Conservation (phyloP, 2,797 vertebrate species). For the Rallus crepitans region DNA sequence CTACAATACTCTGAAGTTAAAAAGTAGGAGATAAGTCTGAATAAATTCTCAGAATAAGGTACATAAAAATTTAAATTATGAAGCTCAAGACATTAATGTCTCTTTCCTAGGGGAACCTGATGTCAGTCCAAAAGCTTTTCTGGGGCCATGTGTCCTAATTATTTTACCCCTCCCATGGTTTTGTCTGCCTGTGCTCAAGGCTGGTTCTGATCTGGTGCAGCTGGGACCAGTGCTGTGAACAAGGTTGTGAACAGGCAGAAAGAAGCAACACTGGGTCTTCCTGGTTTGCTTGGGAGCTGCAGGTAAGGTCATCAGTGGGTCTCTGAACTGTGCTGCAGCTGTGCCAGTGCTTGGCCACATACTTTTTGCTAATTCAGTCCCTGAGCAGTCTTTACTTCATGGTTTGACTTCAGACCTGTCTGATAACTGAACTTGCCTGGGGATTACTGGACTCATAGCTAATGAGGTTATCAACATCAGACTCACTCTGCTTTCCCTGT, state of each 20-base stretch:
- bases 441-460: not conserved
- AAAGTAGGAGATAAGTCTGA: not conserved
- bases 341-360: not conserved
- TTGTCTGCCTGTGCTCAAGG: not conserved
- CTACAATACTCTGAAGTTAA: not conserved
- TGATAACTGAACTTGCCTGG: not conserved
- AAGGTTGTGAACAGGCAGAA: not conserved
- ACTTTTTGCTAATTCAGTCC: not conserved
- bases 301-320: not conserved
- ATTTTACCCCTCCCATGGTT: not conserved
- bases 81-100: not conserved
- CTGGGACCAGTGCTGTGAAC: not conserved
- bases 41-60: not conserved
- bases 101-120: not conserved
- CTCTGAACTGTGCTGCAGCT: not conserved
- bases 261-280: not conserved
- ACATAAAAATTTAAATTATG: not conserved
- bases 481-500: not conserved
- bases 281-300: not conserved
- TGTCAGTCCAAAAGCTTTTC: not conserved
- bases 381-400: not conserved
- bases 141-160: not conserved
- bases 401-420: not conserved
- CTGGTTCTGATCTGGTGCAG: accelerated
- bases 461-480: not conserved